Conservation (phyloP, 2,888 invertebrate genomes). For the Scelioninae gen. 1 region DNA sequence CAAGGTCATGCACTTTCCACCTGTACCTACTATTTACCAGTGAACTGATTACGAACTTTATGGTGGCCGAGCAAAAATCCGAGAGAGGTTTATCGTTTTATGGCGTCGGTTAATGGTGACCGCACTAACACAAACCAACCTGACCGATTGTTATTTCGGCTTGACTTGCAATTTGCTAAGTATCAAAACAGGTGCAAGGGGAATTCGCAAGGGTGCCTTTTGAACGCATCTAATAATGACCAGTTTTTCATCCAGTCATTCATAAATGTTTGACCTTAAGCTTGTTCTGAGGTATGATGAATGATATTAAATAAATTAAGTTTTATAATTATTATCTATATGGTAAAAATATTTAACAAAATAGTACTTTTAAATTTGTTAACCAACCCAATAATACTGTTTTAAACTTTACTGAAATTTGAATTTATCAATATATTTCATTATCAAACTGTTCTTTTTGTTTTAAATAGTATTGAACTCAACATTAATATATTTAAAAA, state of each 20-base stretch:
- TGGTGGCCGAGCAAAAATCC: conserved; percentile 41
- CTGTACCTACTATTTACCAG: conserved; percentile 50
- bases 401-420: no score
- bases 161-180: conserved; percentile 21
- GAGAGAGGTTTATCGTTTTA: conserved; percentile 60
- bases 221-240: conserved; percentile 3
- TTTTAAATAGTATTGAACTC: no score
- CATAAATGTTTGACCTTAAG: neutral
- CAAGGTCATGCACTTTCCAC: conserved; percentile 61
- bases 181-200: conserved; percentile 34
- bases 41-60: conserved; percentile 59
- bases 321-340: no score
- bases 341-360: no score
- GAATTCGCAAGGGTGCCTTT: conserved; percentile 39
- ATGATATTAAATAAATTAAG: no score
- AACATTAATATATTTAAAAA: no score
- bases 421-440: no score
- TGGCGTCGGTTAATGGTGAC: conserved; percentile 43
- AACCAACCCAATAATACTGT: no score
- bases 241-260: conserved; percentile 25
- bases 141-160: conserved; percentile 30
- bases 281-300: no score
- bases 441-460: no score
- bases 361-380: no score
- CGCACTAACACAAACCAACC: conserved; percentile 59